Evolutionary conservation across 2,797 vertebrate genomes (phyloP).

Genomic region (Erithacus rubecula): DNA sequence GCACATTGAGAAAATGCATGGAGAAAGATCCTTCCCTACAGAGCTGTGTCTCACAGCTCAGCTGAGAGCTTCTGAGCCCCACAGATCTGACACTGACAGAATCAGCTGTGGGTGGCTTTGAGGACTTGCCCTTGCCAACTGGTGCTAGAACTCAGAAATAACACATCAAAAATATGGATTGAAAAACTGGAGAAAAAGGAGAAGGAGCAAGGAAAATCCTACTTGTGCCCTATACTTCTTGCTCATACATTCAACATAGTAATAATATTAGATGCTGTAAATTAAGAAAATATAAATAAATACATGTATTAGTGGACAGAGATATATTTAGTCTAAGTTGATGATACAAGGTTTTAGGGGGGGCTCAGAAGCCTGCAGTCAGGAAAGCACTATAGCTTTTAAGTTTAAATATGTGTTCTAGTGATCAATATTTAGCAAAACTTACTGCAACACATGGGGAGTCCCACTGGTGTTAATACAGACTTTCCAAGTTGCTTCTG

Average conservation of each 20-base stretch:
- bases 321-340: background rate
- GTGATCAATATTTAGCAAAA: background rate
- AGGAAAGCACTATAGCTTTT: background rate
- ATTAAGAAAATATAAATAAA: background rate
- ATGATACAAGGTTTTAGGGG: background rate
- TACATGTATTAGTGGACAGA: background rate
- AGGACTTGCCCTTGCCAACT: background rate
- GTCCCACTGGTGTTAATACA: background rate
- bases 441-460: background rate
- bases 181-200: background rate
- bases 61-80: background rate
- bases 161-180: background rate
- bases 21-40: background rate
- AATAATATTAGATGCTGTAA: background rate
- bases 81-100: fast-evolving
- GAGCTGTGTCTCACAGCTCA: background rate
- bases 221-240: background rate
- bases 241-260: background rate
- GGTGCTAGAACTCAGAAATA: background rate
- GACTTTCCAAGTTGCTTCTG: background rate
- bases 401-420: background rate
- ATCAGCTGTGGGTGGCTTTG: background rate
- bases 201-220: background rate
- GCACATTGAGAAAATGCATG: background rate
- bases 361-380: background rate